These are phyloP conservation scores for Uloborus diversus DNA, from an alignment of 1,140 invertebrate species.

Conservation along the genomic window DNA sequence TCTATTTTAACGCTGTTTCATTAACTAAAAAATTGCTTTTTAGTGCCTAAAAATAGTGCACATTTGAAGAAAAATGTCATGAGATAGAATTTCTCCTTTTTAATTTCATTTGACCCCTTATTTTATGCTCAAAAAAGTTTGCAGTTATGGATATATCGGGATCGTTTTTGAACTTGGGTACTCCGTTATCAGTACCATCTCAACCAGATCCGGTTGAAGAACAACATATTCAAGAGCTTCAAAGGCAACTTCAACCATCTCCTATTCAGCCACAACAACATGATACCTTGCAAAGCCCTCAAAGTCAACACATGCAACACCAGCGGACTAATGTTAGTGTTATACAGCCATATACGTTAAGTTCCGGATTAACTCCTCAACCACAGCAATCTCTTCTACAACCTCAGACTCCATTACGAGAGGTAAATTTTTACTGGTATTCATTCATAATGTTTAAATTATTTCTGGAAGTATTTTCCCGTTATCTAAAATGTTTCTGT, in stretches of 20 bases:
- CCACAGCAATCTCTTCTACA: constrained; percentile 83
- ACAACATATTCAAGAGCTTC: constrained; percentile 59
- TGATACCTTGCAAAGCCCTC: constrained; percentile 48
- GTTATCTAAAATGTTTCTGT: no score
- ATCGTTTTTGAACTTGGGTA: constrained; percentile 48
- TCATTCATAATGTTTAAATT: no score
- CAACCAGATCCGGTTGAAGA: constrained; percentile 57
- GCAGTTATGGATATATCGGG: constrained; percentile 39
- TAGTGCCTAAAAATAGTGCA: no score
- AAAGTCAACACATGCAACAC: constrained; percentile 12
- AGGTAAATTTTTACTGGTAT: neutral
- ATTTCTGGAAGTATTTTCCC: no score
- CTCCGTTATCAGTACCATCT: constrained; percentile 35
- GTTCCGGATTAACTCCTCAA: constrained; percentile 71
- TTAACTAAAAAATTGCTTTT: no score
- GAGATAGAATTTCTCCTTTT: no score
- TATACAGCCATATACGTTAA: constrained; percentile 48
- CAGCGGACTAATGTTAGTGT: constrained; percentile 44
- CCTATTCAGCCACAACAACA: constrained; percentile 59
- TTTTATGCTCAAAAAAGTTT: no score
- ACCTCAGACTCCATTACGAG: constrained; percentile 83
- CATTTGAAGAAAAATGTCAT: no score
- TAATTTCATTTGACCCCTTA: no score
- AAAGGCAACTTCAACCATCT: constrained; percentile 58
- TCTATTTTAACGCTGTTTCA: no score